Evolutionary conservation across 1,140 invertebrate species (phyloP), one percentile per base, ranked within the genome.

Genomic region (Aphaenogaster ashmeadi): DNA sequence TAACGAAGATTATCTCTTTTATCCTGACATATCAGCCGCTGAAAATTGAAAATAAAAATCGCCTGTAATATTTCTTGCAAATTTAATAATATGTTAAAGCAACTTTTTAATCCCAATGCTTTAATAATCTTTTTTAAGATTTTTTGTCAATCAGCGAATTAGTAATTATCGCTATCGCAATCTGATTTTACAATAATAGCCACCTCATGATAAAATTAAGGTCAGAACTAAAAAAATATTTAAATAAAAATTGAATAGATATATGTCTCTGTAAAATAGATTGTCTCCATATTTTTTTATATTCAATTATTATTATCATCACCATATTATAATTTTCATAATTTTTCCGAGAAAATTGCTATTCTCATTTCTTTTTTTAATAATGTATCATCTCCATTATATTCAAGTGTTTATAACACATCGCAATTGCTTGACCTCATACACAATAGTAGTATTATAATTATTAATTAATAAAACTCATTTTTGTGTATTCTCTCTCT

Each of bases 381-480:
- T 81, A 58, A 89, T 83, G 66, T 64, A 87, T 87, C 77, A 87
- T 87, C 9, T 89, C 69, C 80, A 89, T 92, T 74, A 89, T 90
- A 90, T 91, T 88, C 88, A 92, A 92, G 87, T 91, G 38, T 87
- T 92, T 87, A 72, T 91, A 93, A 91, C 89, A 91, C 89, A 89
- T 94, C 92, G 91, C 87, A 94, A 87, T 92, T 87, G 89, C 83
- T 91, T 93, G 89, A 93, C 93, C 93, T 94, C 94, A 94, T 94
- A 94, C 91, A 94, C 89, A 94, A 92, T 94, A 94, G 92, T 94
- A 91, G 91, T 94, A 91, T 89, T 93, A 92, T 92, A 93, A 93
- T 93, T 91, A 92, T 91, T 88, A 93, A 92, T 93, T 92, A 93
- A 93, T 94, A 94, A 94, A 95, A 95, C 91, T 94, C 90, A 88